Conservation (phyloP, 2,797 vertebrate species). For the Pogoniulus pusillus region DNA sequence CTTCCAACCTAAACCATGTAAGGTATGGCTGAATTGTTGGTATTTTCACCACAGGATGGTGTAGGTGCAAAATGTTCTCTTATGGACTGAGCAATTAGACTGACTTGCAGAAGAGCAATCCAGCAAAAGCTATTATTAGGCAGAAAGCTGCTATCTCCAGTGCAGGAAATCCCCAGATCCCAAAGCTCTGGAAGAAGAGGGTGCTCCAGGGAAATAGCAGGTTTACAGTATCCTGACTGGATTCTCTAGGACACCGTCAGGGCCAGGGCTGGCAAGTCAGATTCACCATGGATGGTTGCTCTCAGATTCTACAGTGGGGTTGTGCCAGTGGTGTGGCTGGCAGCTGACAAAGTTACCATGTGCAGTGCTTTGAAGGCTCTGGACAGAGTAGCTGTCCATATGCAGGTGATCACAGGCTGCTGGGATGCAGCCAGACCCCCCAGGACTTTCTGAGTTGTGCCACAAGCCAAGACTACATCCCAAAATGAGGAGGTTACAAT, state of each 20-base stretch:
- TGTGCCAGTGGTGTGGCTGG: neutral
- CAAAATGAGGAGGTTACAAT: neutral
- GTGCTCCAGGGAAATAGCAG: neutral
- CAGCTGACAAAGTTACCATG: fast-evolving
- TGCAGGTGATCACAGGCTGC: neutral
- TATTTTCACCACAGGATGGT: neutral
- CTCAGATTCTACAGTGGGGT: neutral
- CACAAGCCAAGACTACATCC: neutral
- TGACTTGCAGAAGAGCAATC: neutral
- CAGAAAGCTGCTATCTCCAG: neutral
- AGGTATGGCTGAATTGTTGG: neutral
- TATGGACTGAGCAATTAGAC: neutral
- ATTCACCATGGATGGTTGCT: fast-evolving
- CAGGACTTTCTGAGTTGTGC: neutral
- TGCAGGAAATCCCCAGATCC: fast-evolving
- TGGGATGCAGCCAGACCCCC: neutral
- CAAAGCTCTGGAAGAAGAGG: neutral
- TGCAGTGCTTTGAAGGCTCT: neutral
- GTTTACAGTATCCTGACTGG: fast-evolving
- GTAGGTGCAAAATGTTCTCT: neutral
- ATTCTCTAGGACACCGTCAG: neutral
- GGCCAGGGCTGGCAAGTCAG: neutral
- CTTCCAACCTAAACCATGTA: neutral
- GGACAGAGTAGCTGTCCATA: neutral
- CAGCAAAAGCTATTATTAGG: neutral